These are phyloP conservation scores for Drosophila barbarae DNA, from an alignment of 2,888 invertebrate species.

Conservation along the genomic window DNA sequence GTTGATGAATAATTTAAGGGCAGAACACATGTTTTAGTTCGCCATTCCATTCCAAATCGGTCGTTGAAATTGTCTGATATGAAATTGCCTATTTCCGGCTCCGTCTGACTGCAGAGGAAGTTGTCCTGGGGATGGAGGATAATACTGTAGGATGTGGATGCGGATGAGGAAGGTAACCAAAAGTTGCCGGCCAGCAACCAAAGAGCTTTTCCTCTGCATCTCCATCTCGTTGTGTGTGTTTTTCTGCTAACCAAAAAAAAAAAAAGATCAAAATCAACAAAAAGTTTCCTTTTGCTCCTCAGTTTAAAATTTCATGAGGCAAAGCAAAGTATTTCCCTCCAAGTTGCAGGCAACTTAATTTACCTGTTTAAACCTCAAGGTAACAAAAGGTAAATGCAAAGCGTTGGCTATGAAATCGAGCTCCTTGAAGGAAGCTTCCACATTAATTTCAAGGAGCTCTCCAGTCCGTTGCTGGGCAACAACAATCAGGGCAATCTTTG, in stretches of 20 bases:
- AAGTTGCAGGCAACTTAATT: constrained; percentile 23
- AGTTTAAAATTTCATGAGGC: constrained; percentile 42
- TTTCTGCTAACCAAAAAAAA: constrained; percentile 15
- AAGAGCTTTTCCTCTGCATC: constrained; percentile 15
- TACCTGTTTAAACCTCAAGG: constrained; percentile 16
- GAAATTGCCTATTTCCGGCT: constrained; percentile 68
- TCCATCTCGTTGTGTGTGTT: constrained; percentile 16
- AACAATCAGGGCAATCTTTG: constrained; percentile 11
- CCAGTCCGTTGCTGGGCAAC: constrained; percentile 13
- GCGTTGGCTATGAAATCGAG: constrained; percentile 10
- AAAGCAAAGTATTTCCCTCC: background rate
- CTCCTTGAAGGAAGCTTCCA: background rate
- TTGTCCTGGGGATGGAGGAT: constrained; percentile 5
- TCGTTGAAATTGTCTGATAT: constrained; percentile 40
- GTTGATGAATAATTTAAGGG: constrained; percentile 61
- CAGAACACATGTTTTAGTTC: constrained; percentile 25
- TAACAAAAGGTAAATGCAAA: constrained; percentile 10
- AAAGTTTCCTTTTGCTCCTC: constrained; percentile 41
- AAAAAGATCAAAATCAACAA: constrained; percentile 32
- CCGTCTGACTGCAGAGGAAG: constrained; percentile 50
- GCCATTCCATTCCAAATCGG: constrained; percentile 17
- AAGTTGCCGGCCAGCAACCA: constrained; percentile 22
- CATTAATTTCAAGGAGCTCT: constrained; percentile 23
- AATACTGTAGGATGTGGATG: background rate
- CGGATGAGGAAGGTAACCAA: constrained; percentile 3